phyloP scores from a whole-genome alignment of 1,140 invertebrate species.

The Drosophila pallidifrons region DNA sequence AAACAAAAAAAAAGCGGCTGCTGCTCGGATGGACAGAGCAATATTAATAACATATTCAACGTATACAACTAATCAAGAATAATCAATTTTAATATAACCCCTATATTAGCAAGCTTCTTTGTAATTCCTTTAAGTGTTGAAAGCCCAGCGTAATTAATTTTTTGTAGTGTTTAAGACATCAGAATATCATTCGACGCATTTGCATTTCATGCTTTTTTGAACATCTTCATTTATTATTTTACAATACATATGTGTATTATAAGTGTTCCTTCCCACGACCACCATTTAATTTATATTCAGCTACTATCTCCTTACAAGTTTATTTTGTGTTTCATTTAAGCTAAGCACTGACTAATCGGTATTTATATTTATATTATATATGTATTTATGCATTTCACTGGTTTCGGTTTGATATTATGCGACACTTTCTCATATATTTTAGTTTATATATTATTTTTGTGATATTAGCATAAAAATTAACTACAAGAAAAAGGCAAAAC shows the following conservation, averaged over 20 bases:
- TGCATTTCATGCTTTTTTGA: slow-evolving; percentile 32
- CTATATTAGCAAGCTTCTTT: slow-evolving; percentile 66
- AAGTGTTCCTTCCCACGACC: slow-evolving; percentile 38
- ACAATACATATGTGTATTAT: slow-evolving; percentile 8
- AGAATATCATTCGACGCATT: slow-evolving; percentile 50
- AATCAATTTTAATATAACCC: slow-evolving; percentile 77
- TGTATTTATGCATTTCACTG: slow-evolving; percentile 52
- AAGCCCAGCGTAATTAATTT: slow-evolving; percentile 53
- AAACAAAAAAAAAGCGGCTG: slow-evolving; percentile 57
- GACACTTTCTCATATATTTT: slow-evolving; percentile 53
- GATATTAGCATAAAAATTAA: slow-evolving; percentile 80
- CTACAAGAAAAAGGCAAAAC: slow-evolving; percentile 68
- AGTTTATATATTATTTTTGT: slow-evolving; percentile 83
- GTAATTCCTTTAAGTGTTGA: slow-evolving; percentile 54
- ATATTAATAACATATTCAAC: slow-evolving; percentile 76
- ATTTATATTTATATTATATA: slow-evolving; percentile 48
- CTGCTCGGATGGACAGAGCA: slow-evolving; percentile 68
- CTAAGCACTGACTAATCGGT: slow-evolving; percentile 46
- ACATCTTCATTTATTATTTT: slow-evolving; percentile 41
- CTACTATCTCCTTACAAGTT: slow-evolving; percentile 35
- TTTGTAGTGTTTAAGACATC: slow-evolving; percentile 61
- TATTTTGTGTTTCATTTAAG: slow-evolving; percentile 30
- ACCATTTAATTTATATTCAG: slow-evolving; percentile 54
- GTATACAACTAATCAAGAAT: slow-evolving; percentile 72
- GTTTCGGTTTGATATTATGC: slow-evolving; percentile 73